phyloP scores from a whole-genome alignment of 2,888 invertebrate genomes.

The Drosophila diplacantha region DNA sequence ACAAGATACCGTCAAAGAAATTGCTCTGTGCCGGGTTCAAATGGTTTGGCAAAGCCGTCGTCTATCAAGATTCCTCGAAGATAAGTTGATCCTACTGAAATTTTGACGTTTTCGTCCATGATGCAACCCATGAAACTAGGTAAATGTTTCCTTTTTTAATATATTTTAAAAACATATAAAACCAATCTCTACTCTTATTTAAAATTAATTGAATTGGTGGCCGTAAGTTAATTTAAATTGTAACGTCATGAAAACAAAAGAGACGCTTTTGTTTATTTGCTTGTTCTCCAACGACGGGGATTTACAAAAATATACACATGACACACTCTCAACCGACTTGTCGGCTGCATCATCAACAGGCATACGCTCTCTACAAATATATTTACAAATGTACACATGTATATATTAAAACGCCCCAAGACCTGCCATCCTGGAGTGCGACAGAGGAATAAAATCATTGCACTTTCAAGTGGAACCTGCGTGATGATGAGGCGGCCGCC shows the following conservation, averaged over 20 bases:
- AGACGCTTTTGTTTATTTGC: not conserved
- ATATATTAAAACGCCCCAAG: constrained; percentile 65
- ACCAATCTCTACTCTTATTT: not conserved
- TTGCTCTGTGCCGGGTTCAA: no score
- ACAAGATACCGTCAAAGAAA: no score
- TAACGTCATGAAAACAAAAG: not conserved
- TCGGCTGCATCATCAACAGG: constrained; percentile 40
- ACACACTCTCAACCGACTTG: constrained; percentile 57
- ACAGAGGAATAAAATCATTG: constrained; percentile 52
- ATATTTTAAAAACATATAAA: not conserved
- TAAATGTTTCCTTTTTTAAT: no score
- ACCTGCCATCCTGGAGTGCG: constrained; percentile 58
- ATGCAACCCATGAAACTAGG: no score
- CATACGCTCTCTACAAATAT: not conserved
- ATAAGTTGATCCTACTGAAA: no score
- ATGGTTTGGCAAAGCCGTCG: no score
- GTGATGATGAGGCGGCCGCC: constrained; percentile 13
- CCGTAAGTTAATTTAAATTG: not conserved
- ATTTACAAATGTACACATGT: constrained; percentile 8
- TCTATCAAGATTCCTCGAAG: no score
- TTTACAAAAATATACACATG: constrained; percentile 36
- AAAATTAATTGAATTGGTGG: not conserved
- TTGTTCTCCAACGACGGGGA: not conserved
- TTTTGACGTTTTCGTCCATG: no score
- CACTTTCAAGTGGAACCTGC: constrained; percentile 50